Evolutionary conservation across 1,140 invertebrate genomes (phyloP).

Genomic region (Mercenaria mercenaria): DNA sequence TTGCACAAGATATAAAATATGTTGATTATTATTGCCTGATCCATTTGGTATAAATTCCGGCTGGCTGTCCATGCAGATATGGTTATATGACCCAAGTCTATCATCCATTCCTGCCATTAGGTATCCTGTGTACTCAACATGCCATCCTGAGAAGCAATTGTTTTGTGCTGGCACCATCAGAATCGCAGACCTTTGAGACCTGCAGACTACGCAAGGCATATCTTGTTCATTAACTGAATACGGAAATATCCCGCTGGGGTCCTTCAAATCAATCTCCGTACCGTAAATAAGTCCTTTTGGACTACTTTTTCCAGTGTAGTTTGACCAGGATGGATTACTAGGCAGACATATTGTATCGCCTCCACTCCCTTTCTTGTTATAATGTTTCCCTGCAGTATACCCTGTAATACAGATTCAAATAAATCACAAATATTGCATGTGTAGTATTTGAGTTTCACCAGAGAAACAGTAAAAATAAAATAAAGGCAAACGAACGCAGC

Average conservation of each 20-base stretch:
- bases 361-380: background rate
- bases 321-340: background rate
- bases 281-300: background rate
- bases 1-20: constrained; percentile 63
- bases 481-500: too few relatives aligned
- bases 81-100: constrained; percentile 22
- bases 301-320: background rate
- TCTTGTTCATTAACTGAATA: constrained; percentile 3
- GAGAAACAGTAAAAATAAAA: too few relatives aligned
- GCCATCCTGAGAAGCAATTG: constrained; percentile 62
- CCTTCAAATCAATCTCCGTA: constrained; percentile 23
- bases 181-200: background rate
- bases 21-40: constrained; percentile 38
- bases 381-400: constrained; percentile 25
- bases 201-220: constrained; percentile 58
- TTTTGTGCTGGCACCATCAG: constrained; percentile 62
- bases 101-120: constrained; percentile 55
- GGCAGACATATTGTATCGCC: background rate
- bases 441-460: too few relatives aligned
- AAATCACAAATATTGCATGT: too few relatives aligned
- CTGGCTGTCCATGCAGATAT: constrained; percentile 68
- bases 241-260: background rate
- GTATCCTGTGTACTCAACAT: constrained; percentile 68
- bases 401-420: too few relatives aligned
- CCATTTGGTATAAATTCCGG: constrained; percentile 59